Conservation (phyloP, 2,113 vertebrate species). For the Fulica atra region DNA sequence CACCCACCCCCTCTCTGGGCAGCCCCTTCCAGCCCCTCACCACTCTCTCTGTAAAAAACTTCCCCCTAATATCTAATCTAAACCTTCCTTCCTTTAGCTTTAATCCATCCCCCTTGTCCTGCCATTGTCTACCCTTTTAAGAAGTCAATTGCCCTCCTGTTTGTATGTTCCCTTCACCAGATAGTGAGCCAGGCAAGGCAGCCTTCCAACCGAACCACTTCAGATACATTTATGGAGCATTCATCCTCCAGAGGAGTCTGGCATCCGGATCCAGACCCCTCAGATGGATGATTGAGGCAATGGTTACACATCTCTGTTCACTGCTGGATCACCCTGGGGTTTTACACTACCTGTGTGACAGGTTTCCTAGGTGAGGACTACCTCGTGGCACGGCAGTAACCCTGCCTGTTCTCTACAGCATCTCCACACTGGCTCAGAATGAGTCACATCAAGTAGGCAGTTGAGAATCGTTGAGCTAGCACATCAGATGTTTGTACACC, state of each 20-base stretch:
- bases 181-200: neutral
- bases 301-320: neutral
- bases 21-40: too few species aligned
- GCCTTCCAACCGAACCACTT: neutral
- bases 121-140: too few species aligned
- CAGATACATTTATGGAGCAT: neutral
- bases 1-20: too few species aligned
- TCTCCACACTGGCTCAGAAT: neutral
- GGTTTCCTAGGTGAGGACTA: neutral
- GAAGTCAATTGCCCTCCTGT: too few species aligned
- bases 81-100: too few species aligned
- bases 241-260: too few species aligned
- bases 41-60: too few species aligned
- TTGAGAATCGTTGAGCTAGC: neutral
- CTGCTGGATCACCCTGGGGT: neutral
- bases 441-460: neutral
- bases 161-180: too few species aligned
- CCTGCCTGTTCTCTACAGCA: neutral
- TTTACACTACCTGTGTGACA: neutral
- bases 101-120: too few species aligned
- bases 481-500: fast-evolving
- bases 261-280: neutral
- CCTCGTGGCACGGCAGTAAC: neutral
- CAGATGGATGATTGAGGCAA: neutral
- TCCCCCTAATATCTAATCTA: too few species aligned